These are phyloP conservation scores for Stichopus chloronotus DNA, from an alignment of 35 echinoderm and acorn worm species.

Conservation along the genomic window DNA sequence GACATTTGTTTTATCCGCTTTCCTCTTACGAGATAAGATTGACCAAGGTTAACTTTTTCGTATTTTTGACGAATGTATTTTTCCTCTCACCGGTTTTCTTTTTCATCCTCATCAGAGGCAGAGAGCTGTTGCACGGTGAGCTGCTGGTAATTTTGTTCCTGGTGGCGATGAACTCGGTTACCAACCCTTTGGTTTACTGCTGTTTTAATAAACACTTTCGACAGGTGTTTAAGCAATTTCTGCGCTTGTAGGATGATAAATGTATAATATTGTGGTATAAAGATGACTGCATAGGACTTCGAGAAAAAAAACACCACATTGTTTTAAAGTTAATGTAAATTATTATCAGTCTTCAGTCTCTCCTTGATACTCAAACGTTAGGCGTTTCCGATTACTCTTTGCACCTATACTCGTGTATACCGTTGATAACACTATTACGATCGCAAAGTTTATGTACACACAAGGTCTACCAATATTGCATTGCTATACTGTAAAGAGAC, in stretches of 20 bases:
- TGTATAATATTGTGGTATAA: not conserved
- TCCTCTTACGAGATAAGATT: conserved; percentile 16
- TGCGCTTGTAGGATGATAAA: not conserved
- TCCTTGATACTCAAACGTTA: too few species aligned
- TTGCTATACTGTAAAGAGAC: too few species aligned
- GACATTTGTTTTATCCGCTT: not conserved
- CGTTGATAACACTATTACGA: too few species aligned
- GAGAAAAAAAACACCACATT: not conserved
- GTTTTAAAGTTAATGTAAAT: not conserved
- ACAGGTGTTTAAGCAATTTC: not conserved
- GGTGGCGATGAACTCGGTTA: not conserved
- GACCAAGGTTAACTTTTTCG: conserved; percentile 20
- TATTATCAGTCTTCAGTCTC: too few species aligned
- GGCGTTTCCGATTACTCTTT: too few species aligned
- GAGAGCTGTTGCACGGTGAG: not conserved
- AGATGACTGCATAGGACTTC: not conserved
- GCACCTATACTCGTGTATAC: too few species aligned
- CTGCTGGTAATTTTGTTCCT: not conserved
- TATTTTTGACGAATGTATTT: conserved; percentile 6
- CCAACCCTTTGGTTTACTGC: conserved; percentile 20
- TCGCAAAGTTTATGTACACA: too few species aligned
- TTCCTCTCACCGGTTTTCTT: conserved; percentile 2
- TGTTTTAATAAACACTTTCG: conserved; percentile 1
- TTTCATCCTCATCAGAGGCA: not conserved
- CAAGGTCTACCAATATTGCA: too few species aligned